Percentiles rank a stretch among this genome's conserved stretches.
These are phyloP conservation scores for Apeltes quadracus DNA, from an alignment of 2,113 vertebrate genomes.

Conservation along the genomic window DNA sequence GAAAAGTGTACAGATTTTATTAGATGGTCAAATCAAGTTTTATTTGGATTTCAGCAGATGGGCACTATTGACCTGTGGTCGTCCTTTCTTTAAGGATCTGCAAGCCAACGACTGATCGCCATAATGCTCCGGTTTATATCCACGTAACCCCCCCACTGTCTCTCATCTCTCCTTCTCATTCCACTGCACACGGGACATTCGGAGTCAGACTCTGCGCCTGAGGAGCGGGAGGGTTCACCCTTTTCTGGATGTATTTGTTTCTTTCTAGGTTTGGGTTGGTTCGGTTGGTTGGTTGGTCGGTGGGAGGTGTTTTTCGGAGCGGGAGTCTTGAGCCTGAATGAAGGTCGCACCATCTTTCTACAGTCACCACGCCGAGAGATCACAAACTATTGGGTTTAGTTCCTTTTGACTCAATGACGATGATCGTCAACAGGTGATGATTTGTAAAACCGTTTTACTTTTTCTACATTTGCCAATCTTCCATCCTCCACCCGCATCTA, in stretches of 20 bases:
- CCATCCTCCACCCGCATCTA: conserved; percentile 19
- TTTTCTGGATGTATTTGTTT: conserved; percentile 45
- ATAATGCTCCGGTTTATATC: conserved; percentile 56
- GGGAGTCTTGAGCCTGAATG: conserved; percentile 3
- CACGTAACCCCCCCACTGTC: conserved; percentile 39
- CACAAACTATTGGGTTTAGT: conserved; percentile 70
- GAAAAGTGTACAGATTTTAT: conserved; percentile 83
- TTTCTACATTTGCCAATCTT: conserved; percentile 70
- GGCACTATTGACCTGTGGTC: conserved; percentile 69
- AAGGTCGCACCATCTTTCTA: conserved; percentile 72
- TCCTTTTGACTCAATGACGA: conserved; percentile 64
- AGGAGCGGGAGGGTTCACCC: conserved; percentile 54
- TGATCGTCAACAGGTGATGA: conserved; percentile 41
- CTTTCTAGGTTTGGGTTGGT: conserved; percentile 11
- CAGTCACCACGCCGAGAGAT: conserved; percentile 81
- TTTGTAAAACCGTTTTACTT: conserved; percentile 34
- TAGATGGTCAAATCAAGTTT: conserved; percentile 76
- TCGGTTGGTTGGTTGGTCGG: background rate
- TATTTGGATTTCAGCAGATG: conserved; percentile 77
- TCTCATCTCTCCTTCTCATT: conserved; percentile 67
- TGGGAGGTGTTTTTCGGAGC: background rate
- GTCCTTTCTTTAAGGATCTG: conserved; percentile 68
- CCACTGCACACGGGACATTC: conserved; percentile 70
- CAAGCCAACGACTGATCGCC: conserved; percentile 60
- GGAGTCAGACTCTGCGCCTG: conserved; percentile 56